A percentile compares a stretch with the other conserved stretches of the same genome.
phyloP scores from a whole-genome alignment of 2,113 vertebrate genomes.

The Lichenostomus cassidix region DNA sequence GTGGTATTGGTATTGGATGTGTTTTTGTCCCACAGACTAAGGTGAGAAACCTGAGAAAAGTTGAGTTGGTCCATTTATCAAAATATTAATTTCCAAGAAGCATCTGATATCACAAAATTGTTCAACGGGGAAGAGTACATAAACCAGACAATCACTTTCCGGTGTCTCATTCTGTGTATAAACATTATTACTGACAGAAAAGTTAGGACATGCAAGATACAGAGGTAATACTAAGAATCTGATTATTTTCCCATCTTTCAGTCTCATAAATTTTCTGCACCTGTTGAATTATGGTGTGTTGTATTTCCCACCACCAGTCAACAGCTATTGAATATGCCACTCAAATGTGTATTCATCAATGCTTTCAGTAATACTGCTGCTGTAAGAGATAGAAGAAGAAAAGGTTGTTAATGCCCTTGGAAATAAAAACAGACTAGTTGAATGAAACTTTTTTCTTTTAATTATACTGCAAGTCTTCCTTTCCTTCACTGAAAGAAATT shows the following conservation, averaged over 20 bases:
- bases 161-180: neutral
- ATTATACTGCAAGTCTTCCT: neutral
- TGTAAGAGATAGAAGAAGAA: neutral
- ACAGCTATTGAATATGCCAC: neutral
- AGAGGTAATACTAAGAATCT: neutral
- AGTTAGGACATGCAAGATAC: neutral
- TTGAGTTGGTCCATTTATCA: neutral
- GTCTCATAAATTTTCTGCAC: slow-evolving; percentile 8
- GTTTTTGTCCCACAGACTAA: neutral
- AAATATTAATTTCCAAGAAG: neutral
- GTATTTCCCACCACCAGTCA: slow-evolving; percentile 1
- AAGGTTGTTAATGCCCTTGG: neutral
- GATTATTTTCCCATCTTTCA: neutral
- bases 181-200: neutral
- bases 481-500: neutral
- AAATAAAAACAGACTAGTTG: neutral
- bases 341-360: neutral
- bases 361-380: neutral
- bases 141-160: neutral
- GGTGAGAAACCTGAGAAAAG: neutral
- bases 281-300: slow-evolving; percentile 2
- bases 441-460: neutral
- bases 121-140: neutral
- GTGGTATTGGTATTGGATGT: neutral
- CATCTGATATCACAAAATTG: neutral